phyloP scores from a whole-genome alignment of 2,113 vertebrate species.

The Notothenia rossii region DNA sequence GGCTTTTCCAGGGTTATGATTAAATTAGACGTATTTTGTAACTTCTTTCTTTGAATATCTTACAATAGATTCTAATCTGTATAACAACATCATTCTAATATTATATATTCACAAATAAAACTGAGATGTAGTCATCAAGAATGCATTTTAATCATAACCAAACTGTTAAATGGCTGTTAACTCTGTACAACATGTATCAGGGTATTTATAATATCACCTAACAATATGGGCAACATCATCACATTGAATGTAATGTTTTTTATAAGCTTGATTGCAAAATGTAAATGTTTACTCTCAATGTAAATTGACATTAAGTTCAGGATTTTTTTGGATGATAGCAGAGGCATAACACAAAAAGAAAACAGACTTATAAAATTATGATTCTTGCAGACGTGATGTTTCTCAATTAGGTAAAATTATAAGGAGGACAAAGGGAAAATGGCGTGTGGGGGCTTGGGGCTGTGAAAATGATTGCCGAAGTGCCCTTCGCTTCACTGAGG shows the following conservation, averaged over 20 bases:
- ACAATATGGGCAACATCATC: not conserved
- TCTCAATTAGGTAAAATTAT: conserved; percentile 15
- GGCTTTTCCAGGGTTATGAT: not conserved
- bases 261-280: not conserved
- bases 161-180: not conserved
- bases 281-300: not conserved
- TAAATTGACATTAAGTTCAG: conserved; percentile 18
- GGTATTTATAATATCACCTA: not conserved
- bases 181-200: not conserved
- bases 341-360: not conserved
- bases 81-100: not conserved
- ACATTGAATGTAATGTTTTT: not conserved
- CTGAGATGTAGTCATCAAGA: not conserved
- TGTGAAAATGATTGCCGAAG: not conserved
- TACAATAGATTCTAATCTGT: not conserved
- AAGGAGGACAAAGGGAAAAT: conserved; percentile 12
- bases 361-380: conserved; percentile 1
- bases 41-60: not conserved
- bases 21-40: not conserved
- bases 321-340: too few relatives aligned
- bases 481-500: not conserved
- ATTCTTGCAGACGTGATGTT: not conserved
- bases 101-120: not conserved
- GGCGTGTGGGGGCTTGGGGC: not conserved
- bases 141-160: not conserved